Percentiles rank a stretch among this genome's conserved stretches.
These are phyloP conservation scores for Eutrigla gurnardus DNA, from an alignment of 2,797 vertebrate genomes.

Conservation along the genomic window DNA sequence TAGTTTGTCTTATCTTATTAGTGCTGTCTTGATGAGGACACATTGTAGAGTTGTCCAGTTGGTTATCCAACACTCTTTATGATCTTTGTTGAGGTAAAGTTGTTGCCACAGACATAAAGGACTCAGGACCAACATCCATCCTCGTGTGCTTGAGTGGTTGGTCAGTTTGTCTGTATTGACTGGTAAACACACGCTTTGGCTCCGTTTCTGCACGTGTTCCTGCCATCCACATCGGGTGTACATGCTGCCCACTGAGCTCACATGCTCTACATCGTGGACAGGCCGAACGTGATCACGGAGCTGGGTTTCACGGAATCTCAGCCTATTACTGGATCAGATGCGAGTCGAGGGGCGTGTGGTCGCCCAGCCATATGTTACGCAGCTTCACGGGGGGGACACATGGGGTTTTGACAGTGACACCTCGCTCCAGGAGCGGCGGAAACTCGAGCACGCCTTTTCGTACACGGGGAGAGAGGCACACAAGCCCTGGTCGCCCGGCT, in stretches of 20 bases:
- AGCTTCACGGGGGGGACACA: conserved; percentile 10
- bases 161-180: background rate
- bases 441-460: conserved; percentile 34
- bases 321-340: conserved; percentile 30
- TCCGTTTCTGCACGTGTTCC: background rate
- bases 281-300: conserved; percentile 2
- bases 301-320: conserved; percentile 44
- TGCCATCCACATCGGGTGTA: conserved; percentile 1
- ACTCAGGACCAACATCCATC: background rate
- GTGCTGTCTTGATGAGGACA: background rate
- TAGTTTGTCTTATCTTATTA: background rate
- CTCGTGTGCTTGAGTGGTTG: background rate
- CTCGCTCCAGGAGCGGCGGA: conserved; percentile 50
- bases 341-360: background rate
- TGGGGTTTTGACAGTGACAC: conserved; percentile 23
- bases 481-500: conserved; percentile 25
- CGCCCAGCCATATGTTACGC: conserved; percentile 15
- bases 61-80: too few relatives aligned
- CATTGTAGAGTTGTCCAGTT: background rate
- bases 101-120: background rate
- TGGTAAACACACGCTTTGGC: background rate
- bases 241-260: conserved; percentile 7
- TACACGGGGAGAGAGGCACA: background rate
- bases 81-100: conserved; percentile 34
- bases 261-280: conserved; percentile 1